Conservation (phyloP, 2,888 invertebrate species). For the Pediacus dermestoides region DNA sequence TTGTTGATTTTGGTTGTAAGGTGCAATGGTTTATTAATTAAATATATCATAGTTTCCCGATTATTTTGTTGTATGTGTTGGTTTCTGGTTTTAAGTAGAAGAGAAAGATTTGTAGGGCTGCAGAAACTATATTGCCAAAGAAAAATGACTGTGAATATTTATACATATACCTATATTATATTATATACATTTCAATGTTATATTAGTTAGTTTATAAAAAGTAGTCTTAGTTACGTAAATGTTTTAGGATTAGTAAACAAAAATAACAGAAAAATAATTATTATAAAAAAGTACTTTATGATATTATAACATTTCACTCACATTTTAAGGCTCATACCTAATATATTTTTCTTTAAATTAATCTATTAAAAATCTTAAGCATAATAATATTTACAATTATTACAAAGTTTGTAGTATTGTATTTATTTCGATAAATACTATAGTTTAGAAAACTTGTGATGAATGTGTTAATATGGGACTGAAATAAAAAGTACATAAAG, state of each 20-base stretch:
- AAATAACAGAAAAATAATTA: conserved; percentile 15
- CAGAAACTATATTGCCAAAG: conserved; percentile 46
- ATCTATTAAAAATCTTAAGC: conserved; percentile 14
- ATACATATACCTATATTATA: conserved; percentile 39
- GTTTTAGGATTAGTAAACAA: conserved; percentile 35
- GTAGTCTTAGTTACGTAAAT: conserved; percentile 39
- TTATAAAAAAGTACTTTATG: conserved; percentile 24
- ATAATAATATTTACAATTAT: conserved; percentile 20
- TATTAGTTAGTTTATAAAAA: conserved; percentile 34
- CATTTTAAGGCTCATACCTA: conserved; percentile 28
- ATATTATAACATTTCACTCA: conserved; percentile 30
- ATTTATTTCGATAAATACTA: conserved; percentile 28
- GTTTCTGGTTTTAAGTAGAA: too few relatives aligned
- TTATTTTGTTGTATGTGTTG: too few relatives aligned
- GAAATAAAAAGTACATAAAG: conserved; percentile 31
- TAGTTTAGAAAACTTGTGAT: conserved; percentile 32
- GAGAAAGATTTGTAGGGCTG: too few relatives aligned
- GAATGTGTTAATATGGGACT: conserved; percentile 43
- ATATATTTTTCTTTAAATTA: conserved; percentile 19
- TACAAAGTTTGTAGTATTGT: conserved; percentile 14
- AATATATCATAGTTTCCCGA: too few relatives aligned
- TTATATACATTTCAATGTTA: conserved; percentile 45
- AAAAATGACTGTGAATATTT: conserved; percentile 49
- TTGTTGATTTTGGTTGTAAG: too few relatives aligned
- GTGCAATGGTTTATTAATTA: too few relatives aligned